These are phyloP conservation scores for Hexactinellida sp. DNA, from an alignment of 37 sponge, comb jelly and placozoan species.

Conservation along the genomic window DNA sequence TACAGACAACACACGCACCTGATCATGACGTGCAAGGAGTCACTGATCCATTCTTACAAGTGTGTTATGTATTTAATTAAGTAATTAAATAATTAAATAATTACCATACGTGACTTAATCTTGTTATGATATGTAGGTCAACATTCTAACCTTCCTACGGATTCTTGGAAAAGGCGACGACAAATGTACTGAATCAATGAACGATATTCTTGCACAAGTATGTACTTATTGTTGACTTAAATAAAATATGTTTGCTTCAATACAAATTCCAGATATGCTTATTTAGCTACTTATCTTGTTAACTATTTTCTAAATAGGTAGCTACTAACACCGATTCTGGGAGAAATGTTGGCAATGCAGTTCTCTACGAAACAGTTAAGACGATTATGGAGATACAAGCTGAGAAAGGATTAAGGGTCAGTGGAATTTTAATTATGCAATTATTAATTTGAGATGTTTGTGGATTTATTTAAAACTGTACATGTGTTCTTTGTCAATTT, in stretches of 20 bases:
- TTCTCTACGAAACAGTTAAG: constrained; percentile 85
- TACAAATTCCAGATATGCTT: too few relatives aligned
- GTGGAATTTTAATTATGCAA: too few relatives aligned
- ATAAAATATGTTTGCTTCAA: neutral
- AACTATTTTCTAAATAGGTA: constrained; percentile 37
- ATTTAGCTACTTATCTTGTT: constrained; percentile 20
- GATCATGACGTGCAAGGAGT: constrained; percentile 92
- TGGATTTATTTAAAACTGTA: too few relatives aligned
- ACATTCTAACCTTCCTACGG: constrained; percentile 61
- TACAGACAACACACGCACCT: constrained; percentile 85
- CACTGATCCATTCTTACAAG: constrained; percentile 96
- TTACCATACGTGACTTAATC: neutral
- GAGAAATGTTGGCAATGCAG: constrained; percentile 92
- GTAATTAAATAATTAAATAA: neutral
- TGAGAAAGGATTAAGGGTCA: constrained; percentile 80
- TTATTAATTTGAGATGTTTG: too few relatives aligned
- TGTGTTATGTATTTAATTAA: too few relatives aligned
- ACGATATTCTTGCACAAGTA: constrained; percentile 89
- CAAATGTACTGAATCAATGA: constrained; percentile 78
- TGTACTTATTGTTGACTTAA: neutral
- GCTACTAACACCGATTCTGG: constrained; percentile 92
- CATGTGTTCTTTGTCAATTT: too few relatives aligned
- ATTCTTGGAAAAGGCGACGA: constrained; percentile 66
- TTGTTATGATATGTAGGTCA: constrained; percentile 29
- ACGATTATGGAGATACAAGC: constrained; percentile 93